These are phyloP conservation scores for Scomber japonicus DNA, from an alignment of 2,113 vertebrate genomes.

Conservation along the genomic window DNA sequence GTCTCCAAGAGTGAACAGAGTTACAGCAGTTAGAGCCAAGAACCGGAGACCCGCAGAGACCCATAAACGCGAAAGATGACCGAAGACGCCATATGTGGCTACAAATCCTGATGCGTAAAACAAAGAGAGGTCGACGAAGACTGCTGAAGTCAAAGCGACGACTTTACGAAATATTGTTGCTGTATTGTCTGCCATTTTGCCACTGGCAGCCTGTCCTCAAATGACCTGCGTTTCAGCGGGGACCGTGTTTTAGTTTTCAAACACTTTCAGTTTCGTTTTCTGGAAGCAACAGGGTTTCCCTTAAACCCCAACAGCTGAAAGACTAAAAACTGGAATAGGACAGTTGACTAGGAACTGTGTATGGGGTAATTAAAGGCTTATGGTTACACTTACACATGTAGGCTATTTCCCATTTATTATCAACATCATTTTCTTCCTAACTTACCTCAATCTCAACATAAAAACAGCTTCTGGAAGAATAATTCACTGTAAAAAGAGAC, in stretches of 20 bases:
- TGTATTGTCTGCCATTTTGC: neutral
- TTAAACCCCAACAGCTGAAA: fast-evolving
- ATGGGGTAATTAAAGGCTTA: too few relatives aligned
- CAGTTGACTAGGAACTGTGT: neutral
- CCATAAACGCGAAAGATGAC: constrained; percentile 64
- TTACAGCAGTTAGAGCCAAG: neutral
- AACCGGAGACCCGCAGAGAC: constrained; percentile 56
- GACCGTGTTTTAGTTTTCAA: fast-evolving
- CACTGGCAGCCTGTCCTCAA: constrained; percentile 6
- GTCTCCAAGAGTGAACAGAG: fast-evolving
- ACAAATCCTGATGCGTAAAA: constrained; percentile 53
- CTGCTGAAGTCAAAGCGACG: fast-evolving
- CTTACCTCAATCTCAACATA: too few relatives aligned
- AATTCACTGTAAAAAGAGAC: neutral
- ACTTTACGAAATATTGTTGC: fast-evolving
- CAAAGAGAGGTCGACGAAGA: constrained; percentile 59
- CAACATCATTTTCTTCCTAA: neutral
- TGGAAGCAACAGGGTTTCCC: neutral
- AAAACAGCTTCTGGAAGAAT: neutral
- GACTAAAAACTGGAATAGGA: fast-evolving
- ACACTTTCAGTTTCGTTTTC: constrained; percentile 72
- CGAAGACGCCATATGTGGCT: neutral
- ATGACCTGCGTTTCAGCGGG: fast-evolving
- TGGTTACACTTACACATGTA: neutral
- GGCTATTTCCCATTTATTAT: neutral